Evolutionary conservation across 2,888 invertebrate genomes (phyloP), one percentile per base, ranked within the genome.

Genomic region (Trilocha varians): DNA sequence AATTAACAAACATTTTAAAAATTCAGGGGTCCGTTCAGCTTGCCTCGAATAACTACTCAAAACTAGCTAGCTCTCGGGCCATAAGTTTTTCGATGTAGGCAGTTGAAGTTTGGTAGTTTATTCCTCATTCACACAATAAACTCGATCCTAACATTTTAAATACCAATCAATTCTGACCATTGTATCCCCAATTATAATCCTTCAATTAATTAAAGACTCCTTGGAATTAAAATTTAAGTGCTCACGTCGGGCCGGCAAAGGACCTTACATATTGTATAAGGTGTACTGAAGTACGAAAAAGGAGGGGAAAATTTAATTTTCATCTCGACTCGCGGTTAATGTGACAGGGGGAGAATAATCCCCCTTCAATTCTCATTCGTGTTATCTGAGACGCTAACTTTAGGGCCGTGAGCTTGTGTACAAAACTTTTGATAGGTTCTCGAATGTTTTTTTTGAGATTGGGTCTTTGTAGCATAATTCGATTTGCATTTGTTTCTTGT

Each of bases 261-360:
- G 47, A 42, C 32, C 43, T 48, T 58, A 48, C 49, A 58, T 58
- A 57, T 57, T 53, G 44, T 55, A 58, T 56, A 48, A 52, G 50
- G 43, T 52, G 48, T 49, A 36, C 42, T 36, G 39, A 46, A 53
- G 40, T 49, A 49, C 34, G 46, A 34, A 48, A 50, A 50, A 57
- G 52, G 51, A 46, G 53, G 49, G 52, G 54, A 50, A 58, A 64
- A 65, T 62, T 59, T 48, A 57, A 63, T 67, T 64, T 64, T 54
- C 53, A 42, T 48, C 52, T 49, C 52, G 54, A 45, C 50, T 54
- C 52, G 42, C 43, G 48, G 44, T 50, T 63, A 59, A 64, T 60
- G 49, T 57, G 60, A 62, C 65, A 60, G 50, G 55, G 50, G 52
- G 59, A 53, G 50, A 57, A 62, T 66, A 50, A 50, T 55, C 51